Evolutionary conservation across 1,140 invertebrate genomes (phyloP).

Genomic region (Bradysia coprophila): DNA sequence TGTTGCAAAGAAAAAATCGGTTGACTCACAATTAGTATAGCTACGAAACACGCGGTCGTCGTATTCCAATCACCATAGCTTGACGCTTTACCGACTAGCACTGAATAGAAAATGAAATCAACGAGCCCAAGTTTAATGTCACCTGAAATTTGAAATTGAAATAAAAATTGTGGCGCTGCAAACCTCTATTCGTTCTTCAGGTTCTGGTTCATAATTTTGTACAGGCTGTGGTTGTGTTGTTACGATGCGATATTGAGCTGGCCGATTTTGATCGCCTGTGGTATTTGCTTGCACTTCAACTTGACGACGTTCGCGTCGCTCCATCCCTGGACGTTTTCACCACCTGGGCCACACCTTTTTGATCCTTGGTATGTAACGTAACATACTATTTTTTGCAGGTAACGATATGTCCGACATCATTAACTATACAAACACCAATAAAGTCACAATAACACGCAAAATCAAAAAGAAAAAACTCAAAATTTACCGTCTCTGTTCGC

Average conservation of each 20-base stretch:
- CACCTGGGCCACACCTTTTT: no score
- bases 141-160: slow-evolving; percentile 40
- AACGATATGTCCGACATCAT: no score
- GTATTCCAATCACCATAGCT: slow-evolving; percentile 99
- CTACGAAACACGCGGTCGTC: slow-evolving; percentile 93
- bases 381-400: no score
- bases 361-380: no score
- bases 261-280: slow-evolving; percentile 16
- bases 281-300: slow-evolving; percentile 27
- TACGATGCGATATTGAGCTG: slow-evolving; percentile 20
- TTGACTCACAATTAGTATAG: slow-evolving; percentile 86
- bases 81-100: slow-evolving; percentile 95
- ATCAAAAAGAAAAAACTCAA: neutral
- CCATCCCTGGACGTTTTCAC: no score
- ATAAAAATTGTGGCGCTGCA: no score
- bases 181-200: slow-evolving; percentile 19
- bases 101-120: slow-evolving; percentile 99
- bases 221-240: slow-evolving; percentile 13
- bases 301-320: slow-evolving; percentile 26
- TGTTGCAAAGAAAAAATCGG: no score
- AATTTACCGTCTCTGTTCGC: slow-evolving; percentile 21
- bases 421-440: no score
- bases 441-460: no score
- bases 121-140: slow-evolving; percentile 96
- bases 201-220: slow-evolving; percentile 6